Evolutionary conservation across 1,140 invertebrate genomes (phyloP), one percentile per base, ranked within the genome.

Genomic region (Oryctes rhinoceros): DNA sequence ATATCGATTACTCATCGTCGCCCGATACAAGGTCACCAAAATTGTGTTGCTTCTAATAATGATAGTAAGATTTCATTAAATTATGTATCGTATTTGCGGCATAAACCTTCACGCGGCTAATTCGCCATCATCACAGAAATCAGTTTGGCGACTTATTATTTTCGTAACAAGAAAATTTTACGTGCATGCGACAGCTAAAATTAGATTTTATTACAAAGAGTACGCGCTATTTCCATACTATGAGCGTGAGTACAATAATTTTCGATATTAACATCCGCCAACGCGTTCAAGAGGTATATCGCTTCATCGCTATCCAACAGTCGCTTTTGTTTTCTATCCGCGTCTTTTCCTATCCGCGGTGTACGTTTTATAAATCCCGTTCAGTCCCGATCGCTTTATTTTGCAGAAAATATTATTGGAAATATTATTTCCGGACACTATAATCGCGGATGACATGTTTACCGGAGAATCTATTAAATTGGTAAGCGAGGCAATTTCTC

Each of bases 391-490:
- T 71, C 4, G 65, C 65, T 71, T 71, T 71, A 71, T 30, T 71
- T 37, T 37, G 65, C 35, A 37, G 65, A 71, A 71, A 71, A 71
- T 71, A 71, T n/a, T n/a, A n/a, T 71, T 30, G 65, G 65, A 71
- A 37, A 71, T 71, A 71, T 71, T 71, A 37, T 71, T 71, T 71
- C 65, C 65, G 20, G 35, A 71, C 24, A 71, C 15, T 71, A 9
- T 71, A 71, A 71, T 71, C 65, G 9, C 20, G 65, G 65, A 6
- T 13, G 53, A 71, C 65, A 71, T 71, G 65, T 71, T 71, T 71
- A 71, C 24, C 11, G 65, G 65, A 35, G 65, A 71, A 71, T 71
- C 37, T 71, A 71, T 71, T 71, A 71, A 71, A 71, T 71, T 71
- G 65, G 65, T 71, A 71, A 71, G 24, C 65, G 24, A 37, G 65